A percentile compares a stretch with the other conserved stretches of the same genome.
phyloP scores from a whole-genome alignment of 2,888 invertebrate genomes.

The Diarsia mendica region DNA sequence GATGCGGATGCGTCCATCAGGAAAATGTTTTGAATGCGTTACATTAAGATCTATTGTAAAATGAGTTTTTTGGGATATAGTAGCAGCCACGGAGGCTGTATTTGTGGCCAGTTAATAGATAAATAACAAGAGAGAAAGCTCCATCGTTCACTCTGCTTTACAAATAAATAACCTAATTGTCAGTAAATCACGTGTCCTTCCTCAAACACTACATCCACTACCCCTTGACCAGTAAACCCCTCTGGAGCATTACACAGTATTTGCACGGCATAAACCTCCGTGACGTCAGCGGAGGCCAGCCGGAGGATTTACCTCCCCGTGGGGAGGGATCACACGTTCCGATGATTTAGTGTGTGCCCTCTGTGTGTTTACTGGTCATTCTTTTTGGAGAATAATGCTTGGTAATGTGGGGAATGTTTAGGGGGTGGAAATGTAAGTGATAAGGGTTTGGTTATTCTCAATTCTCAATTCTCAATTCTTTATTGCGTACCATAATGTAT shows the following conservation, averaged over 20 bases:
- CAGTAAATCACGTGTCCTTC: background rate
- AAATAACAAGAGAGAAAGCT: too few species aligned
- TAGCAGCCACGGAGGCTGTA: too few species aligned
- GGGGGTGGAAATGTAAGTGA: background rate
- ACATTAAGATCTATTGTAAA: too few species aligned
- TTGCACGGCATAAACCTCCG: conserved; percentile 34
- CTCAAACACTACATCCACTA: background rate
- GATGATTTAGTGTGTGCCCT: conserved; percentile 57
- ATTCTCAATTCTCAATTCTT: too few species aligned
- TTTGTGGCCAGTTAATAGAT: too few species aligned
- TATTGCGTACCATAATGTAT: too few species aligned
- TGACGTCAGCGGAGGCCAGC: conserved; percentile 58
- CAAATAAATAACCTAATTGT: background rate
- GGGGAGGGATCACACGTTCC: conserved; percentile 56
- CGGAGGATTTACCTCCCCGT: conserved; percentile 48
- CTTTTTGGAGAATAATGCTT: conserved; percentile 22
- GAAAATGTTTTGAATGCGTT: too few species aligned
- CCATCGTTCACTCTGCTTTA: too few species aligned
- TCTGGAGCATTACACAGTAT: conserved; percentile 39
- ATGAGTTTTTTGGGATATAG: too few species aligned
- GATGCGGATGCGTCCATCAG: too few species aligned
- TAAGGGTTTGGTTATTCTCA: background rate
- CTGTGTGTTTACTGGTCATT: conserved; percentile 42
- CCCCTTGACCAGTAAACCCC: background rate
- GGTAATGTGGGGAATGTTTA: background rate